Percentiles rank a stretch among this genome's conserved stretches.
Evolutionary conservation across 1,140 invertebrate genomes (phyloP).

Genomic region (Bombus picipes): DNA sequence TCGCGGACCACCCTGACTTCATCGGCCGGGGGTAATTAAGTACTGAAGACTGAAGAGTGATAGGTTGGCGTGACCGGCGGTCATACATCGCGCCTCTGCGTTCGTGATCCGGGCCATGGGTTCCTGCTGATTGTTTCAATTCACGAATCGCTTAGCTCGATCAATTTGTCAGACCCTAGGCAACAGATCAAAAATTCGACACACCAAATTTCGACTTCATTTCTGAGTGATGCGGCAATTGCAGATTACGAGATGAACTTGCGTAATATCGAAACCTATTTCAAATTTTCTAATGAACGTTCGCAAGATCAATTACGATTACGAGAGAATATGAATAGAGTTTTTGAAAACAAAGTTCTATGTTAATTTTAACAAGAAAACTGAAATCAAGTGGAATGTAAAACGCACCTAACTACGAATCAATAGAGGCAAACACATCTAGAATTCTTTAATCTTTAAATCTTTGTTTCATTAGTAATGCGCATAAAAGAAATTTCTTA

Average conservation of each 20-base stretch:
- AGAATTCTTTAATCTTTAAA: not conserved
- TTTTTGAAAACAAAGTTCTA: too few relatives aligned
- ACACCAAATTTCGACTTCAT: constrained; percentile 21
- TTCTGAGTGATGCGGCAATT: not conserved
- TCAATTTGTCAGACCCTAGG: constrained; percentile 51
- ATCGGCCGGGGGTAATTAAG: constrained; percentile 76
- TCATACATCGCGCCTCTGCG: constrained; percentile 74
- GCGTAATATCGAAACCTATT: too few relatives aligned
- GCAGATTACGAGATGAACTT: not conserved
- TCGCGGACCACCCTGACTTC: constrained; percentile 74
- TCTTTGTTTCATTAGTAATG: too few relatives aligned
- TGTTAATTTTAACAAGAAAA: not conserved
- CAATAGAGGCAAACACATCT: too few relatives aligned
- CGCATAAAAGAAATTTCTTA: too few relatives aligned
- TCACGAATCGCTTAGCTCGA: constrained; percentile 63
- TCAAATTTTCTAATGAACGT: too few relatives aligned
- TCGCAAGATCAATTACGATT: too few relatives aligned
- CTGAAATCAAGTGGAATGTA: not conserved
- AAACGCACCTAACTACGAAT: not conserved
- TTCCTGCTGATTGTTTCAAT: constrained; percentile 72
- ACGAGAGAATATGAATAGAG: too few relatives aligned
- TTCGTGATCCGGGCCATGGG: constrained; percentile 70
- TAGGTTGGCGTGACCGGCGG: constrained; percentile 76
- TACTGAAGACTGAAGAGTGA: constrained; percentile 74
- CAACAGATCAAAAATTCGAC: constrained; percentile 2